Conservation (phyloP, 2,888 invertebrate species). For the Neoascia interrupta region DNA sequence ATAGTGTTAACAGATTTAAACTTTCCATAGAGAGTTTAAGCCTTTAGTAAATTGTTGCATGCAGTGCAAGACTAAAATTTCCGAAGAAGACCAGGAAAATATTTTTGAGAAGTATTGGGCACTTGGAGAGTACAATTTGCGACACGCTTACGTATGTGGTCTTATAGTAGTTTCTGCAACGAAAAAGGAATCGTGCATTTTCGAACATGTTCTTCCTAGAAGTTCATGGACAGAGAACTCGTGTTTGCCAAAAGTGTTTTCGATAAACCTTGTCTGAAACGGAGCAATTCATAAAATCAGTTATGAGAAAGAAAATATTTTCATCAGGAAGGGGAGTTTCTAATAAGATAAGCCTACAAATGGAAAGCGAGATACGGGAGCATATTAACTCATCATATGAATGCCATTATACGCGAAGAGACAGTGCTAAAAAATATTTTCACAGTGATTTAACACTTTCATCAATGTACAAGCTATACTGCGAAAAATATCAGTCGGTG, state of each 20-base stretch:
- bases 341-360: neutral
- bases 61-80: no score
- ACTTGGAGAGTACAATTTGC: conserved; percentile 24
- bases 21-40: no score
- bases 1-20: no score
- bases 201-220: neutral
- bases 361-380: conserved; percentile 3
- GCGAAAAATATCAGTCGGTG: conserved; percentile 11
- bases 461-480: conserved; percentile 10
- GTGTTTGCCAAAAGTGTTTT: conserved; percentile 17
- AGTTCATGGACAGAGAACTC: conserved; percentile 6
- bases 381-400: conserved; percentile 18
- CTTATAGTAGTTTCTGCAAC: conserved; percentile 11
- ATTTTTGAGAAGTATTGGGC: no score
- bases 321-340: neutral
- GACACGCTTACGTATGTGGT: conserved; percentile 16
- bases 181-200: conserved; percentile 5
- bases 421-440: conserved; percentile 26
- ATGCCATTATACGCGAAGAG: conserved; percentile 18
- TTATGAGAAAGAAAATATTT: conserved; percentile 6
- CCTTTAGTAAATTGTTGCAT: no score
- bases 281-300: neutral
- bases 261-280: conserved; percentile 3
- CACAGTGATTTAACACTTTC: conserved; percentile 5
- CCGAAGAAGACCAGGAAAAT: no score